phyloP scores from a whole-genome alignment of 2,113 vertebrate genomes.

The Sterrhoptilus dennistouni region DNA sequence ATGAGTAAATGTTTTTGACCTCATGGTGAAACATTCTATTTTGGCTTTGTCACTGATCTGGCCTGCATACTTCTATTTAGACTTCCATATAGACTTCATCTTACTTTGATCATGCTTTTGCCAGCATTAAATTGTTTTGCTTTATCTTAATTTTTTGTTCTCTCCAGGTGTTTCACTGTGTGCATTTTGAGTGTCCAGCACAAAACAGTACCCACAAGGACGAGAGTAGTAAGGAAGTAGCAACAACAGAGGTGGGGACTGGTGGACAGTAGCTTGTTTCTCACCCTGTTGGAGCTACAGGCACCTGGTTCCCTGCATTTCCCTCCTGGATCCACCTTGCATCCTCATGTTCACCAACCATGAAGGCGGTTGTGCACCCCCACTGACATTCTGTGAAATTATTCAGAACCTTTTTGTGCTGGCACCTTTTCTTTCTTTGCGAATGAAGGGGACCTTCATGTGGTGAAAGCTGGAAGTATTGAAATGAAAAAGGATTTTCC shows the following conservation, averaged over 20 bases:
- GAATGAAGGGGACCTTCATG: conserved; percentile 29
- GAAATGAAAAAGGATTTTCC: conserved; percentile 43
- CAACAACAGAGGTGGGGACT: conserved; percentile 33
- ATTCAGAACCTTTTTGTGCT: not conserved
- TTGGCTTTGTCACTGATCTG: not conserved
- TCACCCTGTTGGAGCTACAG: conserved; percentile 25
- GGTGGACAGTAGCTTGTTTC: conserved; percentile 60
- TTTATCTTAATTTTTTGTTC: not conserved
- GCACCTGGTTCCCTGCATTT: conserved; percentile 53
- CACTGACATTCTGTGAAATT: not conserved
- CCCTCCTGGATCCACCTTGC: conserved; percentile 31
- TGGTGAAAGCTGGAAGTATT: not conserved
- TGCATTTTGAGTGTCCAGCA: conserved; percentile 96
- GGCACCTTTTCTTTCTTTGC: conserved; percentile 11
- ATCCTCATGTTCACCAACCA: conserved; percentile 41
- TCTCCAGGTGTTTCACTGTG: conserved; percentile 94
- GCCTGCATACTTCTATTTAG: not conserved
- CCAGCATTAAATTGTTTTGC: not conserved
- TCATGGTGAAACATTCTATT: not conserved
- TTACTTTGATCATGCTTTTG: not conserved
- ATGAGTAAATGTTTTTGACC: not conserved
- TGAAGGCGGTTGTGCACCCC: conserved; percentile 28
- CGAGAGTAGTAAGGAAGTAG: conserved; percentile 77
- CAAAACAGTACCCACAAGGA: conserved; percentile 82
- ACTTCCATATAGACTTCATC: not conserved